phyloP scores from a whole-genome alignment of 53 echinoderm and acorn worm species.

The Temnopleurus reevesii region DNA sequence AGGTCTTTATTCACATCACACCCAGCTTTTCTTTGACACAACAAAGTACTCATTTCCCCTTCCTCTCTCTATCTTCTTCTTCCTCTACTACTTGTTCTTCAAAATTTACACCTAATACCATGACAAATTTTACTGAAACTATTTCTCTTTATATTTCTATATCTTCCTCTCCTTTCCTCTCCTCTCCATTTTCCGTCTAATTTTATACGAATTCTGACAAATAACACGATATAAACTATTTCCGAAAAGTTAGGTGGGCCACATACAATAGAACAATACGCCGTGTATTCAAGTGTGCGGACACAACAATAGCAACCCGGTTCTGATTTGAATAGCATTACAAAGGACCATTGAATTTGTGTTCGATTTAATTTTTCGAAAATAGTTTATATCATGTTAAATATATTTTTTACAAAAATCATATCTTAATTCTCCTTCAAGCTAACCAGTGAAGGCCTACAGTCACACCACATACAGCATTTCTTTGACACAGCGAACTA shows the following conservation, averaged over 20 bases:
- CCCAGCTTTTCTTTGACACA: conserved; percentile 90
- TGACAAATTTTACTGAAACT: no score
- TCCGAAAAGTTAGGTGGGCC: no score
- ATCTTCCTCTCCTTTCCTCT: background rate
- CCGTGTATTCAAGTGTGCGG: no score
- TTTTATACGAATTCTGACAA: background rate
- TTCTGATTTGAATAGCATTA: no score
- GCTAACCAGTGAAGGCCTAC: conserved; percentile 91
- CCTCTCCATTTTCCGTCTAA: background rate
- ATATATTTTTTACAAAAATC: background rate
- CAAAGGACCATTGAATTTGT: no score
- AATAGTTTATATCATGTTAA: no score
- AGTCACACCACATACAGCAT: conserved; percentile 82
- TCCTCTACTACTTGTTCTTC: no score
- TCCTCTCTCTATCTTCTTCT: background rate
- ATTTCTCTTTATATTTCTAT: background rate
- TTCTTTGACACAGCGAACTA: conserved; percentile 94
- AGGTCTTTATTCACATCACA: conserved; percentile 80
- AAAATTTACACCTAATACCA: no score
- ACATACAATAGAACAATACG: no score
- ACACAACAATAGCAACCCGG: no score
- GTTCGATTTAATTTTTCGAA: no score
- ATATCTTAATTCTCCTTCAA: background rate
- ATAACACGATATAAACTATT: no score
- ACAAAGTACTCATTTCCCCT: conserved; percentile 71